Conservation (phyloP, 2,888 invertebrate species). For the Amblyteles armatorius region DNA sequence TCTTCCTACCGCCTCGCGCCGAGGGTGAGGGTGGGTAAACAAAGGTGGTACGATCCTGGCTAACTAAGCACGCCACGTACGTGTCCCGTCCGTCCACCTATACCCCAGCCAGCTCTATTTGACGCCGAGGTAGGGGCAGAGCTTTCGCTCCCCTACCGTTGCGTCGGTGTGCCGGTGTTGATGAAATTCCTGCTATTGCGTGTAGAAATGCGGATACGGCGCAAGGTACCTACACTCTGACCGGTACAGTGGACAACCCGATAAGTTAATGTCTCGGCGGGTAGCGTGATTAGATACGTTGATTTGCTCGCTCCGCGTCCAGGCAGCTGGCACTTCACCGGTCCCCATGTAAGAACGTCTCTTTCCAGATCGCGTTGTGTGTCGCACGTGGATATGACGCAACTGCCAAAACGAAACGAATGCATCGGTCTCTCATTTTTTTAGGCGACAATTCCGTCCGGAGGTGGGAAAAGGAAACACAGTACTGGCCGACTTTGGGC, state of each 20-base stretch:
- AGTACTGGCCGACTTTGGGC: no score
- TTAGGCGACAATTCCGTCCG: no score
- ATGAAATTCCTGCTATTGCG: constrained; percentile 66
- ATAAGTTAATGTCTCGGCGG: no score
- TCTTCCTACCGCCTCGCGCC: constrained; percentile 60
- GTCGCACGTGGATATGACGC: no score
- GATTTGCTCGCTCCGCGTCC: no score
- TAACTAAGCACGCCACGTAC: constrained; percentile 81
- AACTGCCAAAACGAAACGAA: no score
- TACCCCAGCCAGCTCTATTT: constrained; percentile 37
- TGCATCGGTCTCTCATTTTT: no score
- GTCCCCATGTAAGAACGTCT: no score
- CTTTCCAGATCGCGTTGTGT: no score
- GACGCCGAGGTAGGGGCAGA: constrained; percentile 41
- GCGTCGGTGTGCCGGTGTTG: constrained; percentile 55
- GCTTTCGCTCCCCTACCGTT: constrained; percentile 30
- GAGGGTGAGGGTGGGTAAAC: constrained; percentile 76
- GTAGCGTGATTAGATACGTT: no score
- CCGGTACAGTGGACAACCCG: background rate
- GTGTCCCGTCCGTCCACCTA: constrained; percentile 81
- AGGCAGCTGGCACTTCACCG: no score
- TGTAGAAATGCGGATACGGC: background rate
- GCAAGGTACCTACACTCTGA: background rate
- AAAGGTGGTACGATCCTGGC: constrained; percentile 76
- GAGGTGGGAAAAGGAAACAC: no score